Conservation (phyloP, 1,140 invertebrate species). For the Papilio xuthus region DNA sequence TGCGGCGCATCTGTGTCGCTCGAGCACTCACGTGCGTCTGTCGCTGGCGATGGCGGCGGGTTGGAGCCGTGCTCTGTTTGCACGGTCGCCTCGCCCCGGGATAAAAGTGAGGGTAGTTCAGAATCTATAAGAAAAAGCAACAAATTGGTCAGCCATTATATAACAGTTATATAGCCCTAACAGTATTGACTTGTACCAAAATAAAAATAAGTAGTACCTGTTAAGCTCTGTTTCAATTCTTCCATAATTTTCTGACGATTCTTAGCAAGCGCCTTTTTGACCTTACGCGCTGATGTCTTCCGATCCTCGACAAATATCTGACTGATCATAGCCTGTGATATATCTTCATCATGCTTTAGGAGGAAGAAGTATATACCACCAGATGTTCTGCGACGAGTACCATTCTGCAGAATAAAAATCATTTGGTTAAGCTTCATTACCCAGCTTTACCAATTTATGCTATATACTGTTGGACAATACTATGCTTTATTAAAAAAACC, state of each 20-base stretch:
- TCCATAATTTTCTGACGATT: slow-evolving; percentile 84
- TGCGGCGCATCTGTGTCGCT: slow-evolving; percentile 82
- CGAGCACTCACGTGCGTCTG: slow-evolving; percentile 87
- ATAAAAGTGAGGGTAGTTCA: slow-evolving; percentile 69
- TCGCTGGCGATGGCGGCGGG: slow-evolving; percentile 89
- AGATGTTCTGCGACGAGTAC: slow-evolving; percentile 89
- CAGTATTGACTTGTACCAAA: slow-evolving; percentile 20
- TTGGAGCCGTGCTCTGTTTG: slow-evolving; percentile 83
- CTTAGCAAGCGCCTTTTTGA: slow-evolving; percentile 80
- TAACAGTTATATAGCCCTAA: neutral
- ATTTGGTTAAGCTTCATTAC: neutral
- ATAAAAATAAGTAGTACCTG: slow-evolving; percentile 72
- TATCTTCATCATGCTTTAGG: slow-evolving; percentile 87
- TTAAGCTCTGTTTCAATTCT: slow-evolving; percentile 83
- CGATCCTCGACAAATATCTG: slow-evolving; percentile 88
- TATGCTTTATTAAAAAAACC: no score
- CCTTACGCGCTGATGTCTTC: slow-evolving; percentile 81
- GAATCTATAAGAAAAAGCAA: slow-evolving; percentile 59
- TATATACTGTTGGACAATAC: no score
- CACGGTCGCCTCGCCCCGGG: slow-evolving; percentile 66
- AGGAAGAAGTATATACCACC: slow-evolving; percentile 92
- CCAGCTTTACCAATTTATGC: neutral
- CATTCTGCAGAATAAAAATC: slow-evolving; percentile 83
- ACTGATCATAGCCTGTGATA: slow-evolving; percentile 86
- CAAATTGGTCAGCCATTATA: slow-evolving; percentile 11